Conservation (phyloP, 2,888 invertebrate genomes). For the Diarsia dahlii region DNA sequence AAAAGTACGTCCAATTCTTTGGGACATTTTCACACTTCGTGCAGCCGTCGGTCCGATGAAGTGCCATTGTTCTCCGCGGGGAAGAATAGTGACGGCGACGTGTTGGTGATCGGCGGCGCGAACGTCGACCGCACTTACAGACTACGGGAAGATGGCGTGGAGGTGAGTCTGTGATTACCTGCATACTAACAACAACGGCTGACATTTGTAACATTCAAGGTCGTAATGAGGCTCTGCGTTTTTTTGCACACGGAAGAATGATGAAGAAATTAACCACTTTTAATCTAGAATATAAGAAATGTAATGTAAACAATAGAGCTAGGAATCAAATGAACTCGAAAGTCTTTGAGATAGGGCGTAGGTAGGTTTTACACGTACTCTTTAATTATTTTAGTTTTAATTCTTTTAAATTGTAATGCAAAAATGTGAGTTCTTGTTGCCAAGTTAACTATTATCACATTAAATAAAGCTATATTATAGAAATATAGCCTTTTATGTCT, state of each 20-base stretch:
- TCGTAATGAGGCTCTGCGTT: background rate
- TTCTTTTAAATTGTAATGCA: background rate
- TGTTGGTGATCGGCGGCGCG: slow-evolving; percentile 95
- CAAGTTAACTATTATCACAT: background rate
- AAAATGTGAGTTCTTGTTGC: background rate
- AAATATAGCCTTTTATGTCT: background rate
- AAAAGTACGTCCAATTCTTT: slow-evolving; percentile 66
- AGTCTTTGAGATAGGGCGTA: background rate
- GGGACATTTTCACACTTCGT: slow-evolving; percentile 80
- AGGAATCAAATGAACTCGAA: slow-evolving; percentile 4
- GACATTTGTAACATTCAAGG: background rate
- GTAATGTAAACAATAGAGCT: background rate
- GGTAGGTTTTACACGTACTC: background rate
- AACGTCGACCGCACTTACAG: slow-evolving; percentile 94
- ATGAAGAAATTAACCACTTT: background rate
- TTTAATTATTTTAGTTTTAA: background rate
- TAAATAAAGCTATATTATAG: background rate
- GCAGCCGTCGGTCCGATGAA: slow-evolving; percentile 65
- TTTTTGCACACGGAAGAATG: background rate
- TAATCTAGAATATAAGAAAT: background rate
- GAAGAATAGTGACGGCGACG: slow-evolving; percentile 72
- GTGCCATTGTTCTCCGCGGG: slow-evolving; percentile 62
- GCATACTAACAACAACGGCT: slow-evolving; percentile 33
- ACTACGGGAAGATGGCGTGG: slow-evolving; percentile 91
- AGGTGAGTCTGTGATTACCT: slow-evolving; percentile 89